Evolutionary conservation across 2,113 vertebrate species (phyloP).

Genomic region (Gopherus evgoodei): DNA sequence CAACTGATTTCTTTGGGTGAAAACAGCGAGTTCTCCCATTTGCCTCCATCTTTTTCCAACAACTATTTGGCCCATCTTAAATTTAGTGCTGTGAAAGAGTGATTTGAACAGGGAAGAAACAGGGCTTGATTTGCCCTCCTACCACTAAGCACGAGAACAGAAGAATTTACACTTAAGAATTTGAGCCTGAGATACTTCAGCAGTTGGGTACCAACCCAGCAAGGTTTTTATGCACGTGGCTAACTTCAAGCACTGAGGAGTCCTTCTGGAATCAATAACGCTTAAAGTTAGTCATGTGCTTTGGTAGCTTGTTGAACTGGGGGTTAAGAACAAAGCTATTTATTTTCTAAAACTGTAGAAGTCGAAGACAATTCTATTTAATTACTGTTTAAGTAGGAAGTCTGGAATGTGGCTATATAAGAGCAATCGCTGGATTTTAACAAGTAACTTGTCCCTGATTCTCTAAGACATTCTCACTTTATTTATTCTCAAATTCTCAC

Average conservation of each 20-base stretch:
- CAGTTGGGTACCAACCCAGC: not conserved
- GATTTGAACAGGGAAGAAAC: not conserved
- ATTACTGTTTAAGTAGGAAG: not conserved
- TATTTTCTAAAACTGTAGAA: not conserved
- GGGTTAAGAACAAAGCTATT: not conserved
- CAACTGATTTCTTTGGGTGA: not conserved
- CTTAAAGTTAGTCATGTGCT: not conserved
- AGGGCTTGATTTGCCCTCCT: not conserved
- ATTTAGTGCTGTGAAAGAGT: not conserved
- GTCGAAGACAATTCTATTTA: not conserved
- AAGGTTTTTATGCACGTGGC: not conserved
- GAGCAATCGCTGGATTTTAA: not conserved
- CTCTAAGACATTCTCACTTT: not conserved
- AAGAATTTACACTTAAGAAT: not conserved
- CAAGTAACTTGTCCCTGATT: rapidly evolving
- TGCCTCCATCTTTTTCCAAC: not conserved
- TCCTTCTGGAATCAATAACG: not conserved
- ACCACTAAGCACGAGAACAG: not conserved
- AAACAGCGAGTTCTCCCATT: rapidly evolving
- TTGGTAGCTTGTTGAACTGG: rapidly evolving
- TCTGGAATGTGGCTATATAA: not conserved
- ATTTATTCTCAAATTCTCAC: not conserved
- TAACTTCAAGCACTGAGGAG: rapidly evolving
- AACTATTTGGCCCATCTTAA: not conserved
- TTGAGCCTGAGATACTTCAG: not conserved